A percentile compares a stretch with the other conserved stretches of the same genome.
phyloP scores from a whole-genome alignment of 2,113 vertebrate genomes.

The Gallinago jamesoni region DNA sequence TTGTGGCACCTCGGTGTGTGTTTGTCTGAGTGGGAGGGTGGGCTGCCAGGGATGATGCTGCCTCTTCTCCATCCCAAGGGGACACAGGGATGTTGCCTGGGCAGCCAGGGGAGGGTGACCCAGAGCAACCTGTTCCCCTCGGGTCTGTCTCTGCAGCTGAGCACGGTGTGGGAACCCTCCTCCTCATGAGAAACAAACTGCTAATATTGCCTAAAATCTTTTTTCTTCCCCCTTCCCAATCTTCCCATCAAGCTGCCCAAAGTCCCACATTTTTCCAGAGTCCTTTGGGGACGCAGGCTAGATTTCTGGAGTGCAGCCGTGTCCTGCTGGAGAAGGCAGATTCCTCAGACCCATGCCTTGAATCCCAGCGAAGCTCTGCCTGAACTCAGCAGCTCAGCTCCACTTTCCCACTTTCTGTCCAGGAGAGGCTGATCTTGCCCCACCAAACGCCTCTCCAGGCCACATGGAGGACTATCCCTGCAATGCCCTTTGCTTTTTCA shows the following conservation, averaged over 20 bases:
- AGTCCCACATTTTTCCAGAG: neutral
- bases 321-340: neutral
- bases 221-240: neutral
- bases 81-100: neutral
- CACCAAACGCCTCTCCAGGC: neutral
- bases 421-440: neutral
- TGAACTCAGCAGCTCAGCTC: neutral
- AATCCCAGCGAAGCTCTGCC: neutral
- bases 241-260: neutral
- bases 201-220: neutral
- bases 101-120: neutral
- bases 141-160: neutral
- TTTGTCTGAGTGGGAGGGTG: neutral
- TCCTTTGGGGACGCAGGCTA: neutral
- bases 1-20: neutral
- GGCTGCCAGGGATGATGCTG: neutral
- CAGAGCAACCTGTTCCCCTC: neutral
- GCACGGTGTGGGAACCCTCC: neutral
- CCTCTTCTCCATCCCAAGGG: neutral
- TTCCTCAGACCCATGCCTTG: too few species aligned
- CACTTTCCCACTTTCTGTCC: neutral
- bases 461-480: fast-evolving
- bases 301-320: neutral
- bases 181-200: neutral
- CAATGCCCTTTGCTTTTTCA: neutral